Percentiles rank a stretch among this genome's conserved stretches.
Conservation (phyloP, 2,113 vertebrate genomes). For the Notiomystis cincta region DNA sequence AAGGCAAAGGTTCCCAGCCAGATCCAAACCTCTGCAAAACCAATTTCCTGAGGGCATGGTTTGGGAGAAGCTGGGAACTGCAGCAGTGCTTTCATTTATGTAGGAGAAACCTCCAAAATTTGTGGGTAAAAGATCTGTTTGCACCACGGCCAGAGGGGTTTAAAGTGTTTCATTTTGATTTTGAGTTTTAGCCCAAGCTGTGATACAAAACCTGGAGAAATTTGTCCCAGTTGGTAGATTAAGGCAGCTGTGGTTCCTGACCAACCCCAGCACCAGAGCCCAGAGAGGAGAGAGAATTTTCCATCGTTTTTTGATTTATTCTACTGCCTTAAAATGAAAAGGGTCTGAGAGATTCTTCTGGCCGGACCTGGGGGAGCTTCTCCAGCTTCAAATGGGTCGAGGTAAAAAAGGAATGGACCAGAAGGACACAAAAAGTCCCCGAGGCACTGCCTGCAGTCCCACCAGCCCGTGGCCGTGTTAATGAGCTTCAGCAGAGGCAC, state of each 20-base stretch:
- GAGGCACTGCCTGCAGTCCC: not conserved
- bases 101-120: not conserved
- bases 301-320: not conserved
- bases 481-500: not conserved
- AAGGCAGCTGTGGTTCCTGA: not conserved
- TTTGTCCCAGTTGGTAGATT: not conserved
- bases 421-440: not conserved
- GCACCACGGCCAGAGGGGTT: not conserved
- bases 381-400: not conserved
- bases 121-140: not conserved
- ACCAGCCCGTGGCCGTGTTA: not conserved
- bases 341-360: not conserved
- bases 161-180: not conserved
- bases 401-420: fast-evolving
- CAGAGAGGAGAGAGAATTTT: not conserved
- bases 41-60: not conserved
- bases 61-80: not conserved
- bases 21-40: not conserved
- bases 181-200: not conserved
- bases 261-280: fast-evolving
- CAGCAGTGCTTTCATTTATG: not conserved
- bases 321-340: not conserved
- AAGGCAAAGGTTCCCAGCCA: slow-evolving; percentile 46
- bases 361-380: not conserved
- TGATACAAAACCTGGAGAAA: not conserved